Conservation (phyloP, 2,888 invertebrate genomes). For the Margaritifera margaritifera region DNA sequence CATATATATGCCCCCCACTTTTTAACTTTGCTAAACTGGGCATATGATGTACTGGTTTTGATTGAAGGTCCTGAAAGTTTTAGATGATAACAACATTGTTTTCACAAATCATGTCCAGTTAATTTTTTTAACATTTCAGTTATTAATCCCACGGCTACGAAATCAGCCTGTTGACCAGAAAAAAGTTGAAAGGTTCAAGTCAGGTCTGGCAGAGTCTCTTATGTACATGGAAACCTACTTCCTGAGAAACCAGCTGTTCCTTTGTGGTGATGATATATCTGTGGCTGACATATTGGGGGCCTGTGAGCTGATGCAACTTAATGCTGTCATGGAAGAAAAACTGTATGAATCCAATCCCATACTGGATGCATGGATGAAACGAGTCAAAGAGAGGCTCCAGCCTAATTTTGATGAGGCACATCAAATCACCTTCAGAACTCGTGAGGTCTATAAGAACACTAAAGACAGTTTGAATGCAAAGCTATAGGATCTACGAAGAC, state of each 20-base stretch:
- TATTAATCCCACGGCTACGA: conserved; percentile 57
- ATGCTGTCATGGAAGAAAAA: conserved; percentile 55
- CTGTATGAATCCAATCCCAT: conserved; percentile 51
- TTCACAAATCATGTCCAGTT: neutral
- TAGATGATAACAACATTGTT: too few species aligned
- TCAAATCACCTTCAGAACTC: conserved; percentile 40
- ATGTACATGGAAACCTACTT: conserved; percentile 57
- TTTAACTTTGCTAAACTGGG: too few species aligned
- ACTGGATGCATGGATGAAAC: conserved; percentile 60
- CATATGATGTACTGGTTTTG: too few species aligned
- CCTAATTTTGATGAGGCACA: conserved; percentile 63
- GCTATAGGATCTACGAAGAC: too few species aligned
- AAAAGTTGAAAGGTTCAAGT: conserved; percentile 48
- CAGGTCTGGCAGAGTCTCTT: conserved; percentile 36
- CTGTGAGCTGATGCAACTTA: conserved; percentile 67
- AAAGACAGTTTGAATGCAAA: neutral
- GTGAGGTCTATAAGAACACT: conserved; percentile 33
- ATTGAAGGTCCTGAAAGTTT: too few species aligned
- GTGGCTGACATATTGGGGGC: conserved; percentile 67
- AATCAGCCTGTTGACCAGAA: conserved; percentile 52
- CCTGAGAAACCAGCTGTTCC: conserved; percentile 55
- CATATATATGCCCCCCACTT: too few species aligned
- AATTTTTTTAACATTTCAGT: conserved; percentile 39
- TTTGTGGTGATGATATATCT: conserved; percentile 61
- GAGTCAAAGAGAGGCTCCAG: conserved; percentile 52